Conservation (phyloP, 2,113 vertebrate genomes). For the Athene noctua region DNA sequence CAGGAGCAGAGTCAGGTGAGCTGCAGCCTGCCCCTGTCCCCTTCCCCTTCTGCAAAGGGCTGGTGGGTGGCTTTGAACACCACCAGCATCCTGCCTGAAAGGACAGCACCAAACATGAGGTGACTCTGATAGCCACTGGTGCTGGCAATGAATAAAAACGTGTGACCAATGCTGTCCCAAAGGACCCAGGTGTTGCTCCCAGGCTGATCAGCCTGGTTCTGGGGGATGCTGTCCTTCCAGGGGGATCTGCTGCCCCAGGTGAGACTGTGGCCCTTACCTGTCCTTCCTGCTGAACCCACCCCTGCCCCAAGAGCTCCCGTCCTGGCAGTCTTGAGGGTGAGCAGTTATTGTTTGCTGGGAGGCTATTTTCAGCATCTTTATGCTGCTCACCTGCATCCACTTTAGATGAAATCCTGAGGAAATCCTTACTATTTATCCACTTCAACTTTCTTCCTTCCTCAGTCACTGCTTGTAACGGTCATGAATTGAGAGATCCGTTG, state of each 20-base stretch:
- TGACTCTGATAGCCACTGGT: neutral
- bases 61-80: neutral
- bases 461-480: neutral
- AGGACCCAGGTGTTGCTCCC: neutral
- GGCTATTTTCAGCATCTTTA: neutral
- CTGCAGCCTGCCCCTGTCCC: neutral
- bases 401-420: neutral
- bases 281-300: neutral
- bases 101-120: neutral
- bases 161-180: neutral
- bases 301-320: neutral
- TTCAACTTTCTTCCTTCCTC: neutral
- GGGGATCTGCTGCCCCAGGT: neutral
- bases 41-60: neutral
- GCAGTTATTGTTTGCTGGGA: neutral
- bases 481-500: neutral
- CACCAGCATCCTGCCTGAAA: fast-evolving
- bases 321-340: neutral
- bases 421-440: neutral
- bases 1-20: neutral
- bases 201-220: fast-evolving
- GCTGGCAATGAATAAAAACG: fast-evolving
- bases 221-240: neutral
- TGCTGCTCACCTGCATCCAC: neutral
- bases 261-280: neutral